These are phyloP conservation scores for Torymus aiolomorphi DNA, from an alignment of 2,888 invertebrate species.

Conservation along the genomic window DNA sequence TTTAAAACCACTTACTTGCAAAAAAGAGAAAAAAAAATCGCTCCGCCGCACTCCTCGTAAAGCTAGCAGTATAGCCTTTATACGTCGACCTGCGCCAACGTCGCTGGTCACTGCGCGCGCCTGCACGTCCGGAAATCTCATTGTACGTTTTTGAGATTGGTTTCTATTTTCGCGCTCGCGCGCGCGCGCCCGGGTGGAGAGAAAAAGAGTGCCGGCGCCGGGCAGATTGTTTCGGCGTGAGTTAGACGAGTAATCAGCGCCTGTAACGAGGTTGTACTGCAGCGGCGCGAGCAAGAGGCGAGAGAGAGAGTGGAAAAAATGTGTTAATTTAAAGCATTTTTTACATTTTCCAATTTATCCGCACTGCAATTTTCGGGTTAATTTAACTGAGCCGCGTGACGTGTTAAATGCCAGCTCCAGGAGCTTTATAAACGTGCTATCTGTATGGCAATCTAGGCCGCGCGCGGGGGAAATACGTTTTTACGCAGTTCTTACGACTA, in stretches of 20 bases:
- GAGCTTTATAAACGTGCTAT: not conserved
- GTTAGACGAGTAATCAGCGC: constrained; percentile 35
- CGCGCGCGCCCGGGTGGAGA: no score
- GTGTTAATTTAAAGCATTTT: constrained; percentile 31
- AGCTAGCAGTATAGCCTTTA: no score
- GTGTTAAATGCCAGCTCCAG: constrained; percentile 18
- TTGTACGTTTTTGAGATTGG: constrained; percentile 35
- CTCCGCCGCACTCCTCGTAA: no score
- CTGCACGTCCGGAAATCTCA: constrained; percentile 14
- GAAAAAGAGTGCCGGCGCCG: no score
- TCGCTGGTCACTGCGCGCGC: no score
- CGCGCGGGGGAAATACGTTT: constrained; percentile 4
- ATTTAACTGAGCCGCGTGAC: constrained; percentile 20
- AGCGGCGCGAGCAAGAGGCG: no score
- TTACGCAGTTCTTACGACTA: constrained; percentile 6
- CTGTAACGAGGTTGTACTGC: constrained; percentile 16
- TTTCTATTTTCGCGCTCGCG: constrained; percentile 25
- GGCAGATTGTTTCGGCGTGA: constrained; percentile 36
- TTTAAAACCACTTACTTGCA: no score
- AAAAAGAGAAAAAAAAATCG: no score
- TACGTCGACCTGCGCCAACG: no score
- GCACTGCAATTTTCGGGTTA: constrained; percentile 42
- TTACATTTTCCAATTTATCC: constrained; percentile 32
- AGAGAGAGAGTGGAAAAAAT: not conserved
- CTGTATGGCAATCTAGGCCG: not conserved